Evolutionary conservation across 2,113 vertebrate species (phyloP).

Genomic region (Poicephalus meyeri): DNA sequence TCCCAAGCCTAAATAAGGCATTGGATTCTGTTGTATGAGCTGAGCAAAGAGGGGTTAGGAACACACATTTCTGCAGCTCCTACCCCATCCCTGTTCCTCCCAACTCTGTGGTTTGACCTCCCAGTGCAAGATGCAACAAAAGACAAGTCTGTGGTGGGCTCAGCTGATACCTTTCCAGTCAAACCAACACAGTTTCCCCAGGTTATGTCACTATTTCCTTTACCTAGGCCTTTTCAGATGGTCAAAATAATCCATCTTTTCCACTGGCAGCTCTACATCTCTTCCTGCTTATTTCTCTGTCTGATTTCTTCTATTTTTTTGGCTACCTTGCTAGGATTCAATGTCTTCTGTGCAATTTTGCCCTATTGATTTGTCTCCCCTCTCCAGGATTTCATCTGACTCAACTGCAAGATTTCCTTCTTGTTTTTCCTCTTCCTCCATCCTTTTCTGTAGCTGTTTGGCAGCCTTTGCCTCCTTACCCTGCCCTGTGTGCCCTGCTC

Average conservation of each 20-base stretch:
- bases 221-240: not conserved
- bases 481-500: fast-evolving
- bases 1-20: not conserved
- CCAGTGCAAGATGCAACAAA: not conserved
- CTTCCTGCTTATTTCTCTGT: not conserved
- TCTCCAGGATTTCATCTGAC: not conserved
- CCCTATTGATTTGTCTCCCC: fast-evolving
- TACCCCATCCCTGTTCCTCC: fast-evolving
- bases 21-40: fast-evolving
- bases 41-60: not conserved
- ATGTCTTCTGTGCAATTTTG: not conserved
- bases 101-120: not conserved
- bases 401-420: not conserved
- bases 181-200: not conserved
- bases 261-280: not conserved
- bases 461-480: not conserved
- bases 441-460: not conserved
- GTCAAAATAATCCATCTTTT: not conserved
- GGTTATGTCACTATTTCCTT: not conserved
- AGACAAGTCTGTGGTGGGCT: not conserved
- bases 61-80: not conserved
- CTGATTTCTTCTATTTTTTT: not conserved
- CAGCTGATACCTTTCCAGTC: not conserved
- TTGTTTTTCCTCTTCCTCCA: not conserved
- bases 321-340: not conserved